Evolutionary conservation across 2,888 invertebrate species (phyloP).

Genomic region (Dicyrtomina minuta): DNA sequence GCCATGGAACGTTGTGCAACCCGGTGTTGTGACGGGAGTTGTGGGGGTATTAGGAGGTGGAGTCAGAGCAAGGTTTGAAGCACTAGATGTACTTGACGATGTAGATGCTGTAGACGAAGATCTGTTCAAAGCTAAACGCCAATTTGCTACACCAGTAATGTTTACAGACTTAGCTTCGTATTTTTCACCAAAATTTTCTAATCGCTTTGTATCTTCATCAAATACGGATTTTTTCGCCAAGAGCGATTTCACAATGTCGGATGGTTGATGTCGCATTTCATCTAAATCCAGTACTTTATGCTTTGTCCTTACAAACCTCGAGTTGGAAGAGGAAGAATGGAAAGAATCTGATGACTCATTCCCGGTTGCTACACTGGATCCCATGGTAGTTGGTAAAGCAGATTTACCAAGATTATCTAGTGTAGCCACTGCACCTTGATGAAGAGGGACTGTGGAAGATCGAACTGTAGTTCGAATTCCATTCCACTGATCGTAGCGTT

Average conservation of each 20-base stretch:
- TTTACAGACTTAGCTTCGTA: slow-evolving; percentile 63
- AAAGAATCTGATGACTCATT: slow-evolving; percentile 13
- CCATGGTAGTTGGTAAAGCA: background rate
- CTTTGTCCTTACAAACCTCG: slow-evolving; percentile 58
- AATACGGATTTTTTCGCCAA: slow-evolving; percentile 91
- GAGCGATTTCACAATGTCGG: slow-evolving; percentile 88
- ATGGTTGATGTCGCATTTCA: slow-evolving; percentile 82
- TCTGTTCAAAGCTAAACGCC: slow-evolving; percentile 45
- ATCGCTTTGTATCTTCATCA: slow-evolving; percentile 90
- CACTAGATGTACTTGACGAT: slow-evolving; percentile 35
- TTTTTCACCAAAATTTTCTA: slow-evolving; percentile 83
- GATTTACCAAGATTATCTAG: slow-evolving; percentile 29
- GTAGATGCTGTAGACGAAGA: slow-evolving; percentile 41
- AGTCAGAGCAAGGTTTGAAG: slow-evolving; percentile 32
- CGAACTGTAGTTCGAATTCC: slow-evolving; percentile 56
- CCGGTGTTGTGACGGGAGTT: slow-evolving; percentile 28
- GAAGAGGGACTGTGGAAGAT: slow-evolving; percentile 55
- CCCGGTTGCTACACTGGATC: slow-evolving; percentile 1
- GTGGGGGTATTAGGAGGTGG: slow-evolving; percentile 39
- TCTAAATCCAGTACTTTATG: slow-evolving; percentile 73
- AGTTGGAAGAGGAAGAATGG: slow-evolving; percentile 7
- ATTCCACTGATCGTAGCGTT: slow-evolving; percentile 89
- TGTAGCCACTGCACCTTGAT: slow-evolving; percentile 26
- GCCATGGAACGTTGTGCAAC: background rate
- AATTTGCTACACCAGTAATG: slow-evolving; percentile 40